Evolutionary conservation across 2,113 vertebrate species (phyloP).

Genomic region (Uria lomvia): DNA sequence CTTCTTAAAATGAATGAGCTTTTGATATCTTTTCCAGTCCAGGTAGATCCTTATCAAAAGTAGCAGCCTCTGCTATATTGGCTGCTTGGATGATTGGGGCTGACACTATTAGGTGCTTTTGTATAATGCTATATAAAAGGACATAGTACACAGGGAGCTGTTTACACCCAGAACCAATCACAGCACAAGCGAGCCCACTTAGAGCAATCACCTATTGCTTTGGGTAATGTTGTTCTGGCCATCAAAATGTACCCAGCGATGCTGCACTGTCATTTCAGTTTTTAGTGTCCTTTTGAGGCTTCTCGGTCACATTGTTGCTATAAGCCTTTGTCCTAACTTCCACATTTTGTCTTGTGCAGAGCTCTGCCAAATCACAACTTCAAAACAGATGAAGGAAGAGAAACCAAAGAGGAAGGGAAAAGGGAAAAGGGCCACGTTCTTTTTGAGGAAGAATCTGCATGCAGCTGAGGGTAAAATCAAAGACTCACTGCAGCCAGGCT

Average conservation of each 20-base stretch:
- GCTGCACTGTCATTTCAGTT: background rate
- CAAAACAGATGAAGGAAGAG: conserved; percentile 72
- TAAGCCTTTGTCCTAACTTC: background rate
- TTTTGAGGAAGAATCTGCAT: conserved; percentile 73
- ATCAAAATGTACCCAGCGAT: background rate
- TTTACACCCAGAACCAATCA: background rate
- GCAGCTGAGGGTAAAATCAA: conserved; percentile 76
- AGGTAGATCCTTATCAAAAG: background rate
- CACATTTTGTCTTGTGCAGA: conserved; percentile 38
- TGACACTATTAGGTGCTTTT: background rate
- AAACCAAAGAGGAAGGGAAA: conserved; percentile 83
- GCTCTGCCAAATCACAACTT: conserved; percentile 73
- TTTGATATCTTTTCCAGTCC: background rate
- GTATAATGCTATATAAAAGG: background rate
- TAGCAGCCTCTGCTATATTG: background rate
- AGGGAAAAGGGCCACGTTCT: conserved; percentile 79
- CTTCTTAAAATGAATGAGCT: background rate
- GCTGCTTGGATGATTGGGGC: background rate
- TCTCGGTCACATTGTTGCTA: background rate
- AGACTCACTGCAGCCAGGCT: conserved; percentile 38
- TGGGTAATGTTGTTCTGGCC: background rate
- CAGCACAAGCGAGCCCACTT: background rate
- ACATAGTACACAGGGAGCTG: background rate
- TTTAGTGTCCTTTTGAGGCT: background rate
- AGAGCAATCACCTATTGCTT: background rate